A percentile compares a stretch with the other conserved stretches of the same genome.
phyloP scores from a whole-genome alignment of 2,888 invertebrate species.

The Chironomus riparius region DNA sequence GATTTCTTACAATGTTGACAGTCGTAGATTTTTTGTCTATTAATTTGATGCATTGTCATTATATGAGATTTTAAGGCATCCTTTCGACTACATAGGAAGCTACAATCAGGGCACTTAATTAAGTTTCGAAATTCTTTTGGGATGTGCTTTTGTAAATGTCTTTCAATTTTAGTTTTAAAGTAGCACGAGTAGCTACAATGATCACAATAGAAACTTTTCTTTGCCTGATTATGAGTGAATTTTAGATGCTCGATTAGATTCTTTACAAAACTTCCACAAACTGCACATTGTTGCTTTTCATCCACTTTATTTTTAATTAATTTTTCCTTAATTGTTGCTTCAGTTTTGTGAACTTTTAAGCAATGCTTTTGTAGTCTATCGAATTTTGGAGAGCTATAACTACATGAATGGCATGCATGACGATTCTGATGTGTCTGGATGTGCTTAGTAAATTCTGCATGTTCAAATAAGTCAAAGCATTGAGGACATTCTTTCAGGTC shows the following conservation, averaged over 20 bases:
- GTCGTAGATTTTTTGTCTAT: not conserved
- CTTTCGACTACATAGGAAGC: not conserved
- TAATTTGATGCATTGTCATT: not conserved
- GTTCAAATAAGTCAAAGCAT: not conserved
- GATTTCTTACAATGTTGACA: not conserved
- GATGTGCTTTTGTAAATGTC: slow-evolving; percentile 6
- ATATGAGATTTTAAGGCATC: slow-evolving; percentile 2
- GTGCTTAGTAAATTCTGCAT: not conserved
- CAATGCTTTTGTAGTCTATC: not conserved
- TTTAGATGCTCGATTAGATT: not conserved
- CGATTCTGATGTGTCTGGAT: not conserved
- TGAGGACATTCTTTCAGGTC: not conserved
- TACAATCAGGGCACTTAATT: not conserved
- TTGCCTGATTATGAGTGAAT: not conserved
- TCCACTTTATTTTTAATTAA: not conserved
- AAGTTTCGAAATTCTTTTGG: not conserved
- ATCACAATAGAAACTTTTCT: not conserved
- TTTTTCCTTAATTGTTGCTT: not conserved
- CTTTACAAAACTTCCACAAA: not conserved
- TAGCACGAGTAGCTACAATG: not conserved
- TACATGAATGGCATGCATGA: not conserved
- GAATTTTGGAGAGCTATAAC: not conserved
- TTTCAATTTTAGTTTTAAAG: slow-evolving; percentile 4
- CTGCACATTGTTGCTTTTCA: not conserved
- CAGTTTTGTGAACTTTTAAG: not conserved